phyloP scores from a whole-genome alignment of 2,888 invertebrate genomes.

The Escarpia spicata region DNA sequence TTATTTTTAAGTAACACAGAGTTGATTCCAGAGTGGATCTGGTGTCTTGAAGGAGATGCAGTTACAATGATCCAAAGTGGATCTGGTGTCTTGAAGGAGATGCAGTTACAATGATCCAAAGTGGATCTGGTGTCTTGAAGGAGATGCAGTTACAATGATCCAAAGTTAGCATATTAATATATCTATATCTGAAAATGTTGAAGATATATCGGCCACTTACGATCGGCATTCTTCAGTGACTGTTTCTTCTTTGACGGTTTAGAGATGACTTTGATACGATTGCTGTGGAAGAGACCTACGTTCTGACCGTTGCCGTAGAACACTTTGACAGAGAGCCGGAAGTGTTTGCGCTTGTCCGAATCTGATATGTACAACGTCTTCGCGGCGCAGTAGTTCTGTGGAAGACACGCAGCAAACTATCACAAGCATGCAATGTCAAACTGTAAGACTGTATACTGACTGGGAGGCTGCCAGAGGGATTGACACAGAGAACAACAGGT shows the following conservation, averaged over 20 bases:
- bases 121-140: too few relatives aligned
- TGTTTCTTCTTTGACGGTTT: constrained; percentile 99
- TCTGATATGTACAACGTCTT: constrained; percentile 99
- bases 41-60: too few relatives aligned
- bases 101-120: too few relatives aligned
- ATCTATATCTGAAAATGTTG: neutral
- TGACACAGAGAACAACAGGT: too few relatives aligned
- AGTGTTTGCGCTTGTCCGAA: constrained; percentile 98
- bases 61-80: too few relatives aligned
- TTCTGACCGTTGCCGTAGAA: constrained; percentile 98
- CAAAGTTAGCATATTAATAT: neutral
- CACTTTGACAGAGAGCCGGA: constrained; percentile 99
- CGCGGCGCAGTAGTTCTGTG: constrained; percentile 94
- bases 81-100: too few relatives aligned
- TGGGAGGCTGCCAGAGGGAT: too few relatives aligned
- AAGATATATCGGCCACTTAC: constrained; percentile 65
- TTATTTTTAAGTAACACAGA: too few relatives aligned
- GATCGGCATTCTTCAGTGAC: constrained; percentile 96
- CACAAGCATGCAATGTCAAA: neutral
- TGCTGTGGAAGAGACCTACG: constrained; percentile 98
- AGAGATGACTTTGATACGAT: constrained; percentile 99
- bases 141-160: too few relatives aligned
- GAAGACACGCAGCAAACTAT: neutral
- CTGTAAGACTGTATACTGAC: neutral
- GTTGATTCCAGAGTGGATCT: too few relatives aligned